Evolutionary conservation across 2,113 vertebrate genomes (phyloP).

Genomic region (Pelmatolapia mariae): DNA sequence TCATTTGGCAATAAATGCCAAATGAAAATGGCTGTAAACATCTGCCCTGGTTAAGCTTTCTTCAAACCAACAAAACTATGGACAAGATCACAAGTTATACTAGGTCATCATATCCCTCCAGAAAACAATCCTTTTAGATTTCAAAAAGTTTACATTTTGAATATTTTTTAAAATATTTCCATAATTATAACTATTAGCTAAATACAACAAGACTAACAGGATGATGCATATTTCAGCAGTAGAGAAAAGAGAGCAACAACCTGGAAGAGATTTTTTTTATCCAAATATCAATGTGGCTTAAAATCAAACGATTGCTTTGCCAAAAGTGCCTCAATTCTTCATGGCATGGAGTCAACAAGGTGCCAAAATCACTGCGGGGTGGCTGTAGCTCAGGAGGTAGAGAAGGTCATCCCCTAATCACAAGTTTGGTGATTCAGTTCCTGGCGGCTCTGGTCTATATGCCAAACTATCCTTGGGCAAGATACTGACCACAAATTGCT

Average conservation of each 20-base stretch:
- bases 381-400: not conserved
- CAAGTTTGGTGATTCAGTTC: not conserved
- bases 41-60: not conserved
- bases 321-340: not conserved
- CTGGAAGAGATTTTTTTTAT: not conserved
- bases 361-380: not conserved
- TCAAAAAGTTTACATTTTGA: not conserved
- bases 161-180: not conserved
- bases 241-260: not conserved
- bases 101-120: not conserved
- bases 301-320: rapidly evolving
- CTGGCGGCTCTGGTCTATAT: not conserved
- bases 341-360: not conserved
- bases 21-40: not conserved
- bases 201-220: not conserved
- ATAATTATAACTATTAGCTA: not conserved
- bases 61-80: not conserved
- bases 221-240: not conserved
- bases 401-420: not conserved
- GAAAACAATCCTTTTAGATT: not conserved
- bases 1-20: not conserved
- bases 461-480: not conserved
- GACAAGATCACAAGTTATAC: not conserved
- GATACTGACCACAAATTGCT: no score
- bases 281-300: not conserved